Evolutionary conservation across 2,797 vertebrate genomes (phyloP).

Genomic region (Ibycter americanus): DNA sequence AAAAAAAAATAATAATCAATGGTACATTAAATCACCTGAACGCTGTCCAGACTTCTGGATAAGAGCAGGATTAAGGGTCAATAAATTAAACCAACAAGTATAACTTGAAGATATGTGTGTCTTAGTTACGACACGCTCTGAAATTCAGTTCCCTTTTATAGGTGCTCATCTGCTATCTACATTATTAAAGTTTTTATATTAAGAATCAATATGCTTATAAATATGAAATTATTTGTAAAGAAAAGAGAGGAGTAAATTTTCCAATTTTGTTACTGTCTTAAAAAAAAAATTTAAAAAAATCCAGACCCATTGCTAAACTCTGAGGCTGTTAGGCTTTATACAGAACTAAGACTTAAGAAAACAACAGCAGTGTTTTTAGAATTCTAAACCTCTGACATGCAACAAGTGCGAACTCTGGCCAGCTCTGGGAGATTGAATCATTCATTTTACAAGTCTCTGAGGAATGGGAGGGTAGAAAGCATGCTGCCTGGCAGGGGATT

Average conservation of each 20-base stretch:
- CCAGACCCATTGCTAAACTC: not conserved
- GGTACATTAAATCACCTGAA: not conserved
- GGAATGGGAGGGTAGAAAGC: conserved; percentile 74
- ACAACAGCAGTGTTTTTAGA: conserved; percentile 31
- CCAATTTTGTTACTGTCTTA: not conserved
- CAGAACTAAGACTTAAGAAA: not conserved
- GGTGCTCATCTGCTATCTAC: not conserved
- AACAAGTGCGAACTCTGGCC: conserved; percentile 50
- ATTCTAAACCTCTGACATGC: conserved; percentile 51
- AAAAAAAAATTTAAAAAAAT: not conserved
- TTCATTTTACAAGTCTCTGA: conserved; percentile 71
- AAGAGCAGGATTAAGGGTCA: not conserved
- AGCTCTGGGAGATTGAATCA: conserved; percentile 74
- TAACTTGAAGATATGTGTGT: not conserved
- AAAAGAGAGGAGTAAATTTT: not conserved
- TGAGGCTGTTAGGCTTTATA: not conserved
- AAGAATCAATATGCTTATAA: not conserved
- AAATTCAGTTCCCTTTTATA: not conserved
- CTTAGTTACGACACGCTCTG: not conserved
- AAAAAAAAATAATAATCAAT: not conserved
- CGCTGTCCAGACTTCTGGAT: not conserved
- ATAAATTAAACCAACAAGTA: not conserved
- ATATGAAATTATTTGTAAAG: not conserved
- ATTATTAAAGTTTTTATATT: not conserved
- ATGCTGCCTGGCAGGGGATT: conserved; percentile 73